Conservation (phyloP, 2,797 vertebrate genomes). For the Myotis vivesi region DNA sequence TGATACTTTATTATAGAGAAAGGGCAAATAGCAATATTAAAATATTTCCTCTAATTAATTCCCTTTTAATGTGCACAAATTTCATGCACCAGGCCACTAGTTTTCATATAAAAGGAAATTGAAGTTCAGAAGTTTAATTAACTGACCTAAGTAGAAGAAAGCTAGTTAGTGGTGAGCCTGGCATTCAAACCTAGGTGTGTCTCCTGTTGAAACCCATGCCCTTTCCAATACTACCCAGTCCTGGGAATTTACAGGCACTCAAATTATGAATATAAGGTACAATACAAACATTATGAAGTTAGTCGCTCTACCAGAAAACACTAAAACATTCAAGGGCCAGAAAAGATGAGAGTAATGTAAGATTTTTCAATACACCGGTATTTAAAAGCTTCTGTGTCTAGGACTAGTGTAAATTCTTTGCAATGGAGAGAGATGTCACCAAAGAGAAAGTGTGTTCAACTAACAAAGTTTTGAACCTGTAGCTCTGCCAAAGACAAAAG, state of each 20-base stretch:
- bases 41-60: too few species aligned
- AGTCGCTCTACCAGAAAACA: slow-evolving; percentile 37
- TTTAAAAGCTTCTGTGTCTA: neutral
- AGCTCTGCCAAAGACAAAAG: neutral
- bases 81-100: too few species aligned
- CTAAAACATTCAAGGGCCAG: slow-evolving; percentile 17
- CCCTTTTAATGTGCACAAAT: too few species aligned
- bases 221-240: neutral
- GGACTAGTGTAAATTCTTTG: neutral
- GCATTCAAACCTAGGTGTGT: neutral
- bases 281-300: neutral
- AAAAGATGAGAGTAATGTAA: neutral
- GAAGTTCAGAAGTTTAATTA: neutral
- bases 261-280: slow-evolving; percentile 6
- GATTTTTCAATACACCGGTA: neutral
- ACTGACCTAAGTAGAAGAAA: neutral
- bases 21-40: too few species aligned
- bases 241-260: neutral
- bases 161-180: neutral
- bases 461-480: neutral
- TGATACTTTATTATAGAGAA: too few species aligned
- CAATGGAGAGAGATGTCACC: neutral
- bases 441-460: neutral
- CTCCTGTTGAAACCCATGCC: neutral
- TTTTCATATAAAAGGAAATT: neutral